Evolutionary conservation across 2,888 invertebrate species (phyloP).

Genomic region (Masnerella sp.): DNA sequence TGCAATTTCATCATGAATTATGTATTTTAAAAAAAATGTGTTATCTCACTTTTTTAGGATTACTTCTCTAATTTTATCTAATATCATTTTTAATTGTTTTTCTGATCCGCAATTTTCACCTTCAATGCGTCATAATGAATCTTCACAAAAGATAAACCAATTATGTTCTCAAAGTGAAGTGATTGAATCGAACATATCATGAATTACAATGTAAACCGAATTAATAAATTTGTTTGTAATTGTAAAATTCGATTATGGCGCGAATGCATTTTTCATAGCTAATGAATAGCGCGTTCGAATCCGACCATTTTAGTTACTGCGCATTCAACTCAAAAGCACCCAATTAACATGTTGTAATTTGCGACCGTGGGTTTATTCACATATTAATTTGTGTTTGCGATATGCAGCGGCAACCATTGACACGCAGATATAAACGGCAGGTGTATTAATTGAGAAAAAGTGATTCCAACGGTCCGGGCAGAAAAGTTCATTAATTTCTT

Average conservation of each 20-base stretch:
- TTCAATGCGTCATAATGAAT: too few relatives aligned
- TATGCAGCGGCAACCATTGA: background rate
- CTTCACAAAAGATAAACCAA: too few relatives aligned
- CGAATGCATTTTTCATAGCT: background rate
- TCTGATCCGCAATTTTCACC: too few relatives aligned
- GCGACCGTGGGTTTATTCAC: background rate
- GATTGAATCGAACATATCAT: too few relatives aligned
- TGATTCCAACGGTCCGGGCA: background rate
- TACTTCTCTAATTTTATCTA: too few relatives aligned
- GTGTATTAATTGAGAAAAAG: conserved; percentile 1
- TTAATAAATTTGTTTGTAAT: background rate
- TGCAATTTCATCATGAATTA: too few relatives aligned
- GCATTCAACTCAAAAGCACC: background rate
- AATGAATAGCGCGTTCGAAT: background rate
- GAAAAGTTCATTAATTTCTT: conserved; percentile 9
- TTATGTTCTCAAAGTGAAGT: too few relatives aligned
- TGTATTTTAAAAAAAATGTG: too few relatives aligned
- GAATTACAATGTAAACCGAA: too few relatives aligned
- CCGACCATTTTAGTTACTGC: background rate
- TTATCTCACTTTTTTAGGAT: too few relatives aligned
- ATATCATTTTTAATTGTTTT: too few relatives aligned
- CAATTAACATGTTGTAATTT: background rate
- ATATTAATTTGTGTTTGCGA: conserved; percentile 4
- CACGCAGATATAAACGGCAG: background rate
- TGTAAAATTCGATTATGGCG: background rate